Percentiles rank a stretch among this genome's conserved stretches.
Evolutionary conservation across 2,888 invertebrate genomes (phyloP).

Genomic region (Pegoplata infirma): DNA sequence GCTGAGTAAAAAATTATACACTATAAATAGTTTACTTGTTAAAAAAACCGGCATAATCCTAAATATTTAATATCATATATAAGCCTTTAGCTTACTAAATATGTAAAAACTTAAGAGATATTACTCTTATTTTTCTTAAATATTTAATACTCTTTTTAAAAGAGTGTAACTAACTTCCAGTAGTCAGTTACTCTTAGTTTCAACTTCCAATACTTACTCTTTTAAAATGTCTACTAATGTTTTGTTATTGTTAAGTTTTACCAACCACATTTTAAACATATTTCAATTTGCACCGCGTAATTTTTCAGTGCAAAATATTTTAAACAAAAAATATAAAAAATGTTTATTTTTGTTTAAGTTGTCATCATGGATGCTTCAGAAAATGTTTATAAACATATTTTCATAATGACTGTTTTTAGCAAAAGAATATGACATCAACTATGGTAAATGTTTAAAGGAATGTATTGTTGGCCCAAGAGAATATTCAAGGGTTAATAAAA

Average conservation of each 20-base stretch:
- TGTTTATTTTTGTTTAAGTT: background rate
- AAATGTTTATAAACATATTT: background rate
- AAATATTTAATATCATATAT: background rate
- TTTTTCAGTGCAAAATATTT: conserved; percentile 2
- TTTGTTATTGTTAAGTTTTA: background rate
- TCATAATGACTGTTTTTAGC: background rate
- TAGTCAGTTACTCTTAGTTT: conserved; percentile 9
- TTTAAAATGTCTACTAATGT: background rate
- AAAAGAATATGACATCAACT: conserved; percentile 12
- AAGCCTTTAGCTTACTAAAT: background rate
- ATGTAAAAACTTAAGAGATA: background rate
- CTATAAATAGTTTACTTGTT: too few species aligned
- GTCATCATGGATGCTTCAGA: background rate
- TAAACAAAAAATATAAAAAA: background rate
- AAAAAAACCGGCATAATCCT: background rate
- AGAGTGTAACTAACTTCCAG: conserved; percentile 2
- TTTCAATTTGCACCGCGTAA: conserved; percentile 6
- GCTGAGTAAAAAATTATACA: background rate
- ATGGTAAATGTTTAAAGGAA: background rate
- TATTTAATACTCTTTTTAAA: background rate
- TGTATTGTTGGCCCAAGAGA: too few species aligned
- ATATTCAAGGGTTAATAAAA: too few species aligned
- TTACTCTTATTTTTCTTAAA: background rate
- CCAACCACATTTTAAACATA: background rate
- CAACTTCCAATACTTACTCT: conserved; percentile 8